Percentiles rank a stretch among this genome's conserved stretches.
Conservation (phyloP, 30 jellyfish, hydroid and myxozoan species). For the Chrysaora quinquecirrha region DNA sequence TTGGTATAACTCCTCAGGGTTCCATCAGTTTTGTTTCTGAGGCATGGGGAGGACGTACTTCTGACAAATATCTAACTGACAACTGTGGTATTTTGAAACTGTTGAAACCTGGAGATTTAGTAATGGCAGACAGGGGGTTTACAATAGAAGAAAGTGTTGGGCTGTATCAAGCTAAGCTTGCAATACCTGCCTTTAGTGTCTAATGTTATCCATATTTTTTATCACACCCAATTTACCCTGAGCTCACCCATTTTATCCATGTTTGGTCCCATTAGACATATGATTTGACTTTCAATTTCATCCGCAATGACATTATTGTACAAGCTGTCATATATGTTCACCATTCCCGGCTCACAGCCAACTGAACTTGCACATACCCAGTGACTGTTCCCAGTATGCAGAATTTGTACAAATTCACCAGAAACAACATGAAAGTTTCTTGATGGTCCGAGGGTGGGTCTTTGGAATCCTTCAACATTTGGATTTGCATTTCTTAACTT, state of each 20-base stretch:
- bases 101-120: no score
- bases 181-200: slow-evolving; percentile 67
- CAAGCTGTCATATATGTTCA: slow-evolving; percentile 12
- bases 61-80: slow-evolving; percentile 59
- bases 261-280: slow-evolving; percentile 2
- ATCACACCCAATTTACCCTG: no score
- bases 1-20: slow-evolving; percentile 68
- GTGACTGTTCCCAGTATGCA: slow-evolving; percentile 19
- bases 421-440: slow-evolving; percentile 41
- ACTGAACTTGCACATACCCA: slow-evolving; percentile 31
- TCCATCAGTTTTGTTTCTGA: slow-evolving; percentile 50
- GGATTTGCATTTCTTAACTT: slow-evolving; percentile 26
- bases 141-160: no score
- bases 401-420: slow-evolving; percentile 28
- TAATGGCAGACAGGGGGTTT: no score
- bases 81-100: slow-evolving; percentile 34
- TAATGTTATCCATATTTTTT: no score
- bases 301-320: slow-evolving; percentile 12
- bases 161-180: slow-evolving; percentile 39
- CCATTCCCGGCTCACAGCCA: slow-evolving; percentile 33
- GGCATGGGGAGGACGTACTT: no score
- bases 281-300: no score
- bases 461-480: slow-evolving; percentile 33
- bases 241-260: no score
- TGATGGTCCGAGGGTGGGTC: slow-evolving; percentile 42